These are phyloP conservation scores for Corythaeola cristata DNA, from an alignment of 2,113 vertebrate species.

Conservation along the genomic window DNA sequence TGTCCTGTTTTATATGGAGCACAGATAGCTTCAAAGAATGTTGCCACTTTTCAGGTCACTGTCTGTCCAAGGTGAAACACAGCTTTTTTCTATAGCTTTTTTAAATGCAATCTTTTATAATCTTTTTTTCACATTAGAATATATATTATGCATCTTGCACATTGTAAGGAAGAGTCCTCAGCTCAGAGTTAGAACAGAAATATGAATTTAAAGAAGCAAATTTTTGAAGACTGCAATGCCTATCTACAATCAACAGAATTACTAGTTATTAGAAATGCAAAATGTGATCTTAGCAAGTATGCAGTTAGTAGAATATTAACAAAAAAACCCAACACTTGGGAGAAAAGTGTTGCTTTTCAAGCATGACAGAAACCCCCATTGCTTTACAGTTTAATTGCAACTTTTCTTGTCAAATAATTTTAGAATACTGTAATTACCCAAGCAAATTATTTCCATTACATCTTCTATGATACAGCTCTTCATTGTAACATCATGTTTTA, in stretches of 20 bases:
- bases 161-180: background rate
- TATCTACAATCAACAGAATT: background rate
- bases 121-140: background rate
- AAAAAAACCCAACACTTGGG: background rate
- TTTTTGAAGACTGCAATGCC: background rate
- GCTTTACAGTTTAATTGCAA: background rate
- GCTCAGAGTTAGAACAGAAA: background rate
- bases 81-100: background rate
- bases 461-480: background rate
- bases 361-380: background rate
- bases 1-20: background rate
- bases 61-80: background rate
- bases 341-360: background rate
- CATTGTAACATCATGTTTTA: background rate
- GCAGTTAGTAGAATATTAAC: background rate
- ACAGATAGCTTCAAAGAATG: background rate
- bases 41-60: background rate
- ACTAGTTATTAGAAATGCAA: background rate
- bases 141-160: background rate
- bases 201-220: background rate
- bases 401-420: background rate
- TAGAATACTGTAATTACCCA: background rate
- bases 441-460: background rate
- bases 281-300: background rate
- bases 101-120: background rate